A percentile compares a stretch with the other conserved stretches of the same genome.
These are phyloP conservation scores for Microplitis demolitor DNA, from an alignment of 1,140 invertebrate species.

Conservation along the genomic window DNA sequence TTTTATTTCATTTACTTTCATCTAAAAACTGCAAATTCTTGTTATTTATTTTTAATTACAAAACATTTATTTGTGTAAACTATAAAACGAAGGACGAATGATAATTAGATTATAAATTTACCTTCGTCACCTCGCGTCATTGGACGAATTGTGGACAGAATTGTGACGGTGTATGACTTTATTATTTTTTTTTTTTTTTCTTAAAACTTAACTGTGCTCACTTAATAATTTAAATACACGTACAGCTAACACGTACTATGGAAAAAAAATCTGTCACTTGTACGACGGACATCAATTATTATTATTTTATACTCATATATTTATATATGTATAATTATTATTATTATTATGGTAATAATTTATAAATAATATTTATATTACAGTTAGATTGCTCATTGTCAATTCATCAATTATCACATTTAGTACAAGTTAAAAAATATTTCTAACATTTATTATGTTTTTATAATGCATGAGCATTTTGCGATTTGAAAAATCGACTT, in stretches of 20 bases:
- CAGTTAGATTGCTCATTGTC: constrained; percentile 62
- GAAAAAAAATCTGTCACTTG: constrained; percentile 40
- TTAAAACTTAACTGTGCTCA: background rate
- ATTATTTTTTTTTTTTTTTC: constrained; percentile 10
- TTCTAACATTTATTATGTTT: constrained; percentile 51
- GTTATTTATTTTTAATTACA: background rate
- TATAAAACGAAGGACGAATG: constrained; percentile 29
- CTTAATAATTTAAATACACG: background rate
- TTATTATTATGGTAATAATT: constrained; percentile 17
- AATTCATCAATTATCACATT: constrained; percentile 62
- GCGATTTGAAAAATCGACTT: constrained; percentile 7
- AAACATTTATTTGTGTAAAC: constrained; percentile 26
- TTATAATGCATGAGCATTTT: constrained; percentile 21
- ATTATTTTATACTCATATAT: constrained; percentile 11
- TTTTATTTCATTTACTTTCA: constrained; percentile 15
- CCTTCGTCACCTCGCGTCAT: constrained; percentile 41
- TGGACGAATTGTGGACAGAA: constrained; percentile 48
- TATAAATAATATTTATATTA: constrained; percentile 51
- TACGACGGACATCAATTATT: constrained; percentile 54
- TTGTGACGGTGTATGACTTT: constrained; percentile 38
- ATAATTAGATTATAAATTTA: background rate
- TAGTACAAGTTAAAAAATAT: constrained; percentile 63
- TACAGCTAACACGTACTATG: constrained; percentile 31
- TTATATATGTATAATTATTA: constrained; percentile 34
- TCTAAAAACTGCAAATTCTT: constrained; percentile 3